Percentiles rank a stretch among this genome's conserved stretches.
These are phyloP conservation scores for Balanococcus diminutus DNA, from an alignment of 2,888 invertebrate genomes.

Conservation along the genomic window DNA sequence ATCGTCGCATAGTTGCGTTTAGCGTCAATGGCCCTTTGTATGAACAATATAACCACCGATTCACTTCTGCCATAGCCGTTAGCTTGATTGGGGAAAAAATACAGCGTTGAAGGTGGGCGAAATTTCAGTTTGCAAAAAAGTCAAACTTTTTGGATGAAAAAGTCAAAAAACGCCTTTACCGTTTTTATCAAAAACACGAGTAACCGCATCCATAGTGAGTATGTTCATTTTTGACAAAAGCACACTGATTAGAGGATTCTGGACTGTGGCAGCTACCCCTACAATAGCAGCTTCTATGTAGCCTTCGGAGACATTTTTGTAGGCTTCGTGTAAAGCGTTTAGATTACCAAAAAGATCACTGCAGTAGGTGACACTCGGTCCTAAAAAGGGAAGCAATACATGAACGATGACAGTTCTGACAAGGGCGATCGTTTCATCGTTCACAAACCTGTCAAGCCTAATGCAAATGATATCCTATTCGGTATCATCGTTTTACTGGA, in stretches of 20 bases:
- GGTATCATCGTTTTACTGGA: conserved; percentile 69
- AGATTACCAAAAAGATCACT: conserved; percentile 72
- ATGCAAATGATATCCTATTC: conserved; percentile 68
- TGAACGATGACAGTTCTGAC: too few relatives aligned
- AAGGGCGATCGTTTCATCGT: not conserved
- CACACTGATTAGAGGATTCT: conserved; percentile 68
- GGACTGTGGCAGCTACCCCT: conserved; percentile 65
- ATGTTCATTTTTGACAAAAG: conserved; percentile 68
- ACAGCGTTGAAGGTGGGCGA: not conserved
- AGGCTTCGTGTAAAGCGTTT: conserved; percentile 66
- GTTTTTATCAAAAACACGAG: conserved; percentile 48
- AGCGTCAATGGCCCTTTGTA: conserved; percentile 62
- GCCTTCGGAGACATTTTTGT: conserved; percentile 61
- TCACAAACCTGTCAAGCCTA: conserved; percentile 66
- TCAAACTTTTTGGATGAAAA: too few relatives aligned
- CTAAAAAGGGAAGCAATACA: too few relatives aligned
- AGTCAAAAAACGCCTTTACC: too few relatives aligned
- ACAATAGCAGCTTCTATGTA: conserved; percentile 67
- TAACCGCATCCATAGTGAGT: not conserved
- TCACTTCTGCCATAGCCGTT: conserved; percentile 64
- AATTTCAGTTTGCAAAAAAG: not conserved
- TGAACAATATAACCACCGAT: conserved; percentile 61
- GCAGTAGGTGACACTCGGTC: conserved; percentile 68
- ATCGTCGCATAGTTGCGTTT: conserved; percentile 63
- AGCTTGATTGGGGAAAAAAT: conserved; percentile 58